Evolutionary conservation across 2,888 invertebrate genomes (phyloP), one percentile per base, ranked within the genome.

Genomic region (Hylaea fasciaria): DNA sequence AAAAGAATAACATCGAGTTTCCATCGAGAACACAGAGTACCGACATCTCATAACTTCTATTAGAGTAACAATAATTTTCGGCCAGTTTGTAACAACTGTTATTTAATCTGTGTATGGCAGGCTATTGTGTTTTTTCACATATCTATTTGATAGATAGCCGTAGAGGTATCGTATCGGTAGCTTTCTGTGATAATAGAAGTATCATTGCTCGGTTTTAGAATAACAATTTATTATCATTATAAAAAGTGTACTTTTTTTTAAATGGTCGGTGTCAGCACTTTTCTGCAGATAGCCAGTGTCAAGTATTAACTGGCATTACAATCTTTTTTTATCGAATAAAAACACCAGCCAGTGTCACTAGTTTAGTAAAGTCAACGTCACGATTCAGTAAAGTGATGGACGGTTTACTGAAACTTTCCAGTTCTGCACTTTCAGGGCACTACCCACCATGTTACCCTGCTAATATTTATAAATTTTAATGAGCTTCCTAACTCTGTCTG

Each of bases 131-230:
- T 63, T 65, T 64, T 65, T 64, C 51, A 60, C 60, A 62, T 69
- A 68, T 64, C 62, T 54, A 44, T 66, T 66, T 67, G 64, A 69
- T 66, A 64, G 64, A 64, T 67, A 67, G 64, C 64, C 51, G 64
- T 65, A 62, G 61, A 64, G 51, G 54, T 48, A 66, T 60, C 62
- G 54, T 48, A 66, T 60, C 62, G 55, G 70, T 65, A 64, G 70
- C 68, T 64, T 59, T 64, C 62, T 49, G 54, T 60, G 62, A 66
- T 62, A 65, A 66, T 64, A 44, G 53, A 50, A 28, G 52, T 48
- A 44, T n/a, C n/a, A 56, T 56, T 56, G 61, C 49, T 12, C 49
- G n/a, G 41, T 32, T n/a, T 35, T 22, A 17, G 22, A n/a, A n/a
- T n/a, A n/a, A n/a, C n/a, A n/a, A n/a, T n/a, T n/a, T 43, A 10